Percentiles rank a stretch among this genome's conserved stretches.
Evolutionary conservation across 2,113 vertebrate species (phyloP).

Genomic region (Cinclus mexicanus): DNA sequence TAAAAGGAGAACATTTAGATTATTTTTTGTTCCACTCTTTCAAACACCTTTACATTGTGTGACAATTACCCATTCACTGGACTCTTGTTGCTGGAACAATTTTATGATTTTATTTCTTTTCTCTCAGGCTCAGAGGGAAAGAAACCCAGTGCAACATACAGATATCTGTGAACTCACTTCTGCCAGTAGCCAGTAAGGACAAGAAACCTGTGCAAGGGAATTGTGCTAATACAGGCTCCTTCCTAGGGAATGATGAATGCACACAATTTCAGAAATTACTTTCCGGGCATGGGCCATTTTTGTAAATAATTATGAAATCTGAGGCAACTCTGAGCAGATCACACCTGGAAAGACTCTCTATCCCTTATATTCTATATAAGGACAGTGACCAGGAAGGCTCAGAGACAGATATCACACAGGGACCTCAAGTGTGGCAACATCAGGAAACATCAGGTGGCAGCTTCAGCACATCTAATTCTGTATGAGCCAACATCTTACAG

Average conservation of each 20-base stretch:
- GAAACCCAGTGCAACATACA: rapidly evolving
- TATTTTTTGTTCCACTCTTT: background rate
- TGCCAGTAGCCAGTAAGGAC: background rate
- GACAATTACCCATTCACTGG: background rate
- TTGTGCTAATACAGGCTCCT: background rate
- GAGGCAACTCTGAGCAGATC: background rate
- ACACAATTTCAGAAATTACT: background rate
- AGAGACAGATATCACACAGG: background rate
- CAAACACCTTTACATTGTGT: background rate
- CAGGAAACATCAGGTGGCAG: background rate
- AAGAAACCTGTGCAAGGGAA: background rate
- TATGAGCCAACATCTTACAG: background rate
- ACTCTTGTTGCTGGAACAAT: background rate
- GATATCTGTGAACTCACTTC: background rate
- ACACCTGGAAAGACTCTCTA: background rate
- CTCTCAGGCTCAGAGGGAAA: background rate
- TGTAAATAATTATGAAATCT: background rate
- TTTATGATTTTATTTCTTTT: background rate
- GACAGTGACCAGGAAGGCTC: background rate
- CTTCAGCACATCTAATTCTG: background rate
- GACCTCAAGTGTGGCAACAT: background rate
- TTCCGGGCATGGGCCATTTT: background rate
- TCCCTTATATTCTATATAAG: too few relatives aligned
- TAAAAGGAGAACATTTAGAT: conserved; percentile 1
- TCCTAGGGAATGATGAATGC: background rate